Conservation (phyloP, 2,888 invertebrate genomes). For the Lampropteryx suffumata region DNA sequence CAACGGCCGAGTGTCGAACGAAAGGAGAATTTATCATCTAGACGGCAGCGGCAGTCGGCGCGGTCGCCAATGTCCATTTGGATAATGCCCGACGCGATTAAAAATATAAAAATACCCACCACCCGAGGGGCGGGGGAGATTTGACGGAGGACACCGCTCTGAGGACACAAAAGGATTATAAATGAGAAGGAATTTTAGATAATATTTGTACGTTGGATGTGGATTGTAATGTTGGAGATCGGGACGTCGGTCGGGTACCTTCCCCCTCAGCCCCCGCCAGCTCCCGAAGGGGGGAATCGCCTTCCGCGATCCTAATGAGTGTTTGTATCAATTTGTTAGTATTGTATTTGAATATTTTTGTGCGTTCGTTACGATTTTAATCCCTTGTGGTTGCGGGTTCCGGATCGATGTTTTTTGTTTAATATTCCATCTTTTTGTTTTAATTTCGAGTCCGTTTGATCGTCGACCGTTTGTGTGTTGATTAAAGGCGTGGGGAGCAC, state of each 20-base stretch:
- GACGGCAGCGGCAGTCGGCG: constrained; percentile 75
- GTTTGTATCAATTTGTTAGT: constrained; percentile 84
- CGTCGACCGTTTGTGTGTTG: constrained; percentile 63
- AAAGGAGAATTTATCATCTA: constrained; percentile 82
- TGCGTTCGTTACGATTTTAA: constrained; percentile 81
- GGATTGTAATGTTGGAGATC: constrained; percentile 80
- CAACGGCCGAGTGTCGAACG: constrained; percentile 79
- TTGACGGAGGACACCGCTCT: constrained; percentile 81
- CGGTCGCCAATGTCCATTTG: constrained; percentile 82
- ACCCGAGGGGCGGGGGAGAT: constrained; percentile 53
- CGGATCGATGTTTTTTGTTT: constrained; percentile 75
- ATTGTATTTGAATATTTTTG: constrained; percentile 83
- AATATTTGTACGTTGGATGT: constrained; percentile 83
- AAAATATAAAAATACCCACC: constrained; percentile 82
- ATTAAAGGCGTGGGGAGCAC: constrained; percentile 66
- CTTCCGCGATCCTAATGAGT: constrained; percentile 80
- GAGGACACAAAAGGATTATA: constrained; percentile 84
- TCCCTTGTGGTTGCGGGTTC: constrained; percentile 70
- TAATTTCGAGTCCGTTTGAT: constrained; percentile 64
- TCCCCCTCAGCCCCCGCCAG: constrained; percentile 34
- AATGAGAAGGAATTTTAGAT: constrained; percentile 84
- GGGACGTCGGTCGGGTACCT: constrained; percentile 45
- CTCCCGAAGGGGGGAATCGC: constrained; percentile 48
- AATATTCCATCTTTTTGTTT: constrained; percentile 59
- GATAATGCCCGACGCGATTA: constrained; percentile 83